A percentile compares a stretch with the other conserved stretches of the same genome.
These are phyloP conservation scores for Dioctria rufipes DNA, from an alignment of 2,888 invertebrate species.

Conservation along the genomic window DNA sequence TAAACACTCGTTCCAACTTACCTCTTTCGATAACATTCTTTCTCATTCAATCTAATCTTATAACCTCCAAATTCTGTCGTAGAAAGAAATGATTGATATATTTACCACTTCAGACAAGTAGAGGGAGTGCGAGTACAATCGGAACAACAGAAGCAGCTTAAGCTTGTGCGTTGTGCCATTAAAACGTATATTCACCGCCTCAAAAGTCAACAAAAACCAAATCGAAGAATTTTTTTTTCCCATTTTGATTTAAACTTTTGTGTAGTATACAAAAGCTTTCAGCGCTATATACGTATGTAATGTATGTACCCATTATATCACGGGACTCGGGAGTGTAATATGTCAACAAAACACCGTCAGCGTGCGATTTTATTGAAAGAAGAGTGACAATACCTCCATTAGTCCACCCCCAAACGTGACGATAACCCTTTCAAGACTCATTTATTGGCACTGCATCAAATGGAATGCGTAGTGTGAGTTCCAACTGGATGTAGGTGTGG, in stretches of 20 bases:
- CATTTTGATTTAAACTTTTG: neutral
- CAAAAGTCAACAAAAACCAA: conserved; percentile 44
- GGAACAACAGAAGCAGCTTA: conserved; percentile 20
- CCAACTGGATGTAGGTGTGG: neutral
- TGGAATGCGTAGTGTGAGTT: conserved; percentile 20
- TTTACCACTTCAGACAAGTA: conserved; percentile 15
- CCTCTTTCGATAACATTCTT: too few relatives aligned
- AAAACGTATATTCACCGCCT: conserved; percentile 32
- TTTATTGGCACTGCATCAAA: conserved; percentile 53
- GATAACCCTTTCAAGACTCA: conserved; percentile 50
- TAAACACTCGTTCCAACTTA: too few relatives aligned
- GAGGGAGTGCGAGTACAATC: conserved; percentile 1
- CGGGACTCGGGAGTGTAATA: conserved; percentile 8
- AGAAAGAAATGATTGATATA: conserved; percentile 39
- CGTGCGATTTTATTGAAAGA: conserved; percentile 28
- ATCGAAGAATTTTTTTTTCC: conserved; percentile 19
- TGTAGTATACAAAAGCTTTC: neutral
- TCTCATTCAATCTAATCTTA: neutral
- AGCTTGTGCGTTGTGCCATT: conserved; percentile 30
- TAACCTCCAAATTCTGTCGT: neutral
- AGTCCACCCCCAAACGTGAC: conserved; percentile 28
- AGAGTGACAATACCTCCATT: conserved; percentile 49
- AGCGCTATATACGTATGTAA: neutral
- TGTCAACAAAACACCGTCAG: conserved; percentile 48
- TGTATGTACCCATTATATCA: conserved; percentile 8